Evolutionary conservation across 2,797 vertebrate species (phyloP).

Genomic region (Protonibea diacanthus): DNA sequence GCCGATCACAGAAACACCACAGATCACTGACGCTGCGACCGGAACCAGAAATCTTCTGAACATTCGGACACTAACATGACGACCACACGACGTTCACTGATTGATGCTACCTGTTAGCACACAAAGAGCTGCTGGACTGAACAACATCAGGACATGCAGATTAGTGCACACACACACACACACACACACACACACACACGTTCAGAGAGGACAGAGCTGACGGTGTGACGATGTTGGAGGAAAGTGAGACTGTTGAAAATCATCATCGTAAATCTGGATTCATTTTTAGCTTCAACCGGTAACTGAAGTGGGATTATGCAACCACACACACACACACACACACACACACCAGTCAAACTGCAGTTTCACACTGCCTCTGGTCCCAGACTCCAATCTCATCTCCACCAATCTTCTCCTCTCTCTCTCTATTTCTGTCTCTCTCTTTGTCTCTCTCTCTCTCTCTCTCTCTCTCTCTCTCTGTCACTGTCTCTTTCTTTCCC

Average conservation of each 20-base stretch:
- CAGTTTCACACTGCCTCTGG: slow-evolving; percentile 58
- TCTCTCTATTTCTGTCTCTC: slow-evolving; percentile 46
- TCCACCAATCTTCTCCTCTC: slow-evolving; percentile 54
- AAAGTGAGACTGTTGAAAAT: slow-evolving; percentile 16
- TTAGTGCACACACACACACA: not conserved
- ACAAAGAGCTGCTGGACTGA: too few species aligned
- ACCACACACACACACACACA: slow-evolving; percentile 16
- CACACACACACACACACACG: not conserved
- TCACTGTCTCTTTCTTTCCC: slow-evolving; percentile 45
- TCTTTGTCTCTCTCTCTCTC: slow-evolving; percentile 23
- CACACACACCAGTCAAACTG: slow-evolving; percentile 19
- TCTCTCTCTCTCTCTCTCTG: slow-evolving; percentile 40
- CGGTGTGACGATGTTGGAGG: slow-evolving; percentile 3
- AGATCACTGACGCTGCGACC: too few species aligned
- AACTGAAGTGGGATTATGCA: slow-evolving; percentile 50
- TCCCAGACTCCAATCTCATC: slow-evolving; percentile 74
- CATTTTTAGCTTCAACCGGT: slow-evolving; percentile 38
- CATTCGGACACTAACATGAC: too few species aligned
- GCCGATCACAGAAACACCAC: too few species aligned
- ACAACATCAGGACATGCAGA: too few species aligned
- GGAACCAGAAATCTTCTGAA: too few species aligned
- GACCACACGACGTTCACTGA: too few species aligned
- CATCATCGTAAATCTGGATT: slow-evolving; percentile 23
- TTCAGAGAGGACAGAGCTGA: not conserved
- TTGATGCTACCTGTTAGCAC: too few species aligned